Base-by-base conservation (phyloP, 2,797 vertebrate genomes). In the Anisognathus igniventris region DNA sequence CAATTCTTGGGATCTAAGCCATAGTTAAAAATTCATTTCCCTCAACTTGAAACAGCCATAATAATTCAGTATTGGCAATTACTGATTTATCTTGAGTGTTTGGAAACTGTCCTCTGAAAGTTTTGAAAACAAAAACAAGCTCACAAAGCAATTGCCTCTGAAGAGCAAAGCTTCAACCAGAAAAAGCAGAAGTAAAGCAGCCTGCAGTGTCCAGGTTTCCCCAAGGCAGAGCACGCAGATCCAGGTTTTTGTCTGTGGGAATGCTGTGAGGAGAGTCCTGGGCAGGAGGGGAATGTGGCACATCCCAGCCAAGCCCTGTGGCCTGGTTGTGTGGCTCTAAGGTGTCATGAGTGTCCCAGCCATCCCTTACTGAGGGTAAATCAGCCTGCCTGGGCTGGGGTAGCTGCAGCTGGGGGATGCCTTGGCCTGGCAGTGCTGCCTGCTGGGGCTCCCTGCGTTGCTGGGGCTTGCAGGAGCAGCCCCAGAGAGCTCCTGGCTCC, bases 81-180 rank as follows among this genome's bases (percentile, higher is more conserved):
- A 6, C 67, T 68, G 65, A 48, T 76, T 37, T 94, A 44, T 75
- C 67, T 80, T 50, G 19, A 65, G 60, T 92, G 76, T 90, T 89
- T 93, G 91, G 91, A 94, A 97, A 93, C 61, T 72, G 73, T 82
- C 68, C 89, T 86, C 81, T 95, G 70, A 79, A 93, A 90, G 92
- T 88, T 83, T 61, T 87, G 91, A 45, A 56, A 93, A 75, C 56
- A 86, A 78, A 88, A 80, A 35, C 8, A 8, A 47, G 10, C 66
- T 95, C 27, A 12, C 67, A 53, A 7, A 62, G n/a, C 30, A 53
- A 56, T 75, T 45, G 39, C 51, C 58, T 92, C 53, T 75, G 75
- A 92, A 79, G 65, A 94, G 6, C 47, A 83, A 80, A 88, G 35
- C 76, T 90, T 91, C 47, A 58, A 39, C 37, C 4, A 7, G 17